A percentile compares a stretch with the other conserved stretches of the same genome.
These are phyloP conservation scores for Lepus timidus DNA, from an alignment of 2,113 vertebrate genomes.

Conservation along the genomic window DNA sequence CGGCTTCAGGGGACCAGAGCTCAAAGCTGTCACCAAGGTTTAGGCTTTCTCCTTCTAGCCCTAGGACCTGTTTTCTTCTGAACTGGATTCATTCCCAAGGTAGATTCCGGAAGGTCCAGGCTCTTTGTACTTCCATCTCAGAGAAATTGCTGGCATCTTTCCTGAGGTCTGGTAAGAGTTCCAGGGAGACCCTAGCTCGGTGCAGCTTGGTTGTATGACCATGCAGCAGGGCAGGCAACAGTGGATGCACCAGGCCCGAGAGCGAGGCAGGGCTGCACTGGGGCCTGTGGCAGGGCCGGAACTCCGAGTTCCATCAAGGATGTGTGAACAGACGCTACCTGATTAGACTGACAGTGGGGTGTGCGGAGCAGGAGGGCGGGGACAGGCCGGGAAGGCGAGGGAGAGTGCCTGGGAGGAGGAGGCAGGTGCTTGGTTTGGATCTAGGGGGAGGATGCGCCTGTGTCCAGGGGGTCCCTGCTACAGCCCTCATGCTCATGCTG, in stretches of 20 bases:
- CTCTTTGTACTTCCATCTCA: conserved; percentile 2
- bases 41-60: conserved; percentile 40
- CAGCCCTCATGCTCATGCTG: background rate
- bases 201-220: background rate
- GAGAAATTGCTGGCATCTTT: conserved; percentile 51
- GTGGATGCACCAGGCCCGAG: too few species aligned
- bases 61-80: conserved; percentile 20
- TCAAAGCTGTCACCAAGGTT: conserved; percentile 5
- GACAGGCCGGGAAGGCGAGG: background rate
- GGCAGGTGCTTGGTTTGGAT: background rate
- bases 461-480: background rate
- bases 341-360: background rate
- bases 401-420: background rate
- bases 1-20: conserved; percentile 19
- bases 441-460: background rate
- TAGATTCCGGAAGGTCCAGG: conserved; percentile 34
- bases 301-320: background rate
- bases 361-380: background rate
- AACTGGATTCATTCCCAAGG: conserved; percentile 37
- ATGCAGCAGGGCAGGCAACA: background rate
- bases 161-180: background rate
- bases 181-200: background rate
- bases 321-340: background rate
- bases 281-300: background rate
- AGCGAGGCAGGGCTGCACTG: too few species aligned